Percentiles rank a stretch among this genome's conserved stretches.
Evolutionary conservation across 2,113 vertebrate genomes (phyloP).

Genomic region (Lutjanus erythropterus): DNA sequence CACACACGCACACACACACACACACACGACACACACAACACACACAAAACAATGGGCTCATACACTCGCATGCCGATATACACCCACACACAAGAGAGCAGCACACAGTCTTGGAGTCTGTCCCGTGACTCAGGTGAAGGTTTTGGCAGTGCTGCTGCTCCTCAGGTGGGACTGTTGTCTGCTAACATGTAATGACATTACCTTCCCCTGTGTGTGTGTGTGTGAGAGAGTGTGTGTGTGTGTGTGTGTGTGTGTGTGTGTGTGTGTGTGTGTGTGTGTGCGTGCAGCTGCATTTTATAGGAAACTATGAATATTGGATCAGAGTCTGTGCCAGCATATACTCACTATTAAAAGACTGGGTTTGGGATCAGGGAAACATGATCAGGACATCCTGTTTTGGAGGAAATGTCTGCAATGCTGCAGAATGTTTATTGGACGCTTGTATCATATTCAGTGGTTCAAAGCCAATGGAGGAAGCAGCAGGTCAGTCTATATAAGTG

Average conservation of each 20-base stretch:
- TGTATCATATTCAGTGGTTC: constrained; percentile 1
- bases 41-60: background rate
- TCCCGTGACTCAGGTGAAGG: constrained; percentile 14
- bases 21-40: background rate
- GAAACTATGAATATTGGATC: background rate
- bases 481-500: background rate
- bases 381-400: constrained; percentile 56
- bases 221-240: constrained; percentile 9
- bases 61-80: no score
- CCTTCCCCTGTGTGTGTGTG: background rate
- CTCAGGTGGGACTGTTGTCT: background rate
- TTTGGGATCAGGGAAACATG: constrained; percentile 21
- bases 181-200: background rate
- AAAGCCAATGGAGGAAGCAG: constrained; percentile 5
- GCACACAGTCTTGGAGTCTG: background rate
- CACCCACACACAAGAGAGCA: background rate
- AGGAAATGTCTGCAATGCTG: constrained; percentile 7
- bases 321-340: background rate
- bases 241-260: constrained; percentile 11
- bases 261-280: background rate
- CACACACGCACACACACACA: background rate
- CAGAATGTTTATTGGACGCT: background rate
- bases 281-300: background rate
- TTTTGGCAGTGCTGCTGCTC: constrained; percentile 21
- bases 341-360: background rate